Conservation (phyloP, 2,797 vertebrate genomes). For the Helarctos malayanus region DNA sequence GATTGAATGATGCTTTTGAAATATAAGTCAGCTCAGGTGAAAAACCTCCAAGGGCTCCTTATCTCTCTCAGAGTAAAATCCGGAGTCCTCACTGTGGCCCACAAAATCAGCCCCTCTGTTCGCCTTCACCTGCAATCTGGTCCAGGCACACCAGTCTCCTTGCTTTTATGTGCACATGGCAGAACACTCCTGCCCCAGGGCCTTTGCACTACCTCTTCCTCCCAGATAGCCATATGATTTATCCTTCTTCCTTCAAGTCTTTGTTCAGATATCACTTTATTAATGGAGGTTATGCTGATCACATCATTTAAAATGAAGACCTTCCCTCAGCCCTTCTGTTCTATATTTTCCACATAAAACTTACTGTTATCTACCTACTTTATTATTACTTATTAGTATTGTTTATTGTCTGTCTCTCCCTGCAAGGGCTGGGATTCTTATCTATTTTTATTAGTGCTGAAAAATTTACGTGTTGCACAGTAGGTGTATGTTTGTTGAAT, state of each 20-base stretch:
- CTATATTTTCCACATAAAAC: neutral
- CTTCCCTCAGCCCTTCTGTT: neutral
- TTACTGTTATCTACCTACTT: neutral
- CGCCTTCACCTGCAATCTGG: neutral
- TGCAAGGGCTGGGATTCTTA: neutral
- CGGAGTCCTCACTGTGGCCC: neutral
- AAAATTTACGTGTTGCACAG: neutral
- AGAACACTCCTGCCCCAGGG: neutral
- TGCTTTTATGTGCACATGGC: neutral
- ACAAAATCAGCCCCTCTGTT: neutral
- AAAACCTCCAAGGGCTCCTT: neutral
- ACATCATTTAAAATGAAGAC: slow-evolving; percentile 17
- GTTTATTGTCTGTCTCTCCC: neutral
- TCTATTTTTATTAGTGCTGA: neutral
- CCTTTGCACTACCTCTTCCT: neutral
- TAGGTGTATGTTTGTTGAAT: neutral
- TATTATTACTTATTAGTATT: neutral
- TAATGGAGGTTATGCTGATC: neutral
- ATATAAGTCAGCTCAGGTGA: slow-evolving; percentile 36
- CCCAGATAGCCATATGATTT: neutral
- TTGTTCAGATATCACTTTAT: neutral
- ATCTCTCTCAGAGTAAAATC: neutral
- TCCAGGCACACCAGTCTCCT: neutral
- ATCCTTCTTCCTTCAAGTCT: neutral
- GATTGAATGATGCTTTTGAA: slow-evolving; percentile 36